phyloP scores from a whole-genome alignment of 2,888 invertebrate species.

The Argyresthia albistria region DNA sequence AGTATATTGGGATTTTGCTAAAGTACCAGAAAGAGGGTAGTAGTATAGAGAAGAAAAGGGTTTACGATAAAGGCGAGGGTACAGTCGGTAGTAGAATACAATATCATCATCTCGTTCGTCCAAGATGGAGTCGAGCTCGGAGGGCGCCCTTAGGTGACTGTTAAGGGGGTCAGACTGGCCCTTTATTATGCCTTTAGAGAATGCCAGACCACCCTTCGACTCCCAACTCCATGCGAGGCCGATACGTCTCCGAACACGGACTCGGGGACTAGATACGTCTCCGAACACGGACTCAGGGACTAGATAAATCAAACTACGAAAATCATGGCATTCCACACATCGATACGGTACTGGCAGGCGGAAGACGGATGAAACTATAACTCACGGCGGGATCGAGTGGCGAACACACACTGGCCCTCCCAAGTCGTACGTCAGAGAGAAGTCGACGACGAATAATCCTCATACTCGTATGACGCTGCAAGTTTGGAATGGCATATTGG shows the following conservation, averaged over 20 bases:
- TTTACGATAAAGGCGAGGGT: too few relatives aligned
- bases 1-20: not conserved
- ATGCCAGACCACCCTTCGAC: not conserved
- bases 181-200: not conserved
- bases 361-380: conserved; percentile 12
- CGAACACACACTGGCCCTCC: conserved; percentile 61
- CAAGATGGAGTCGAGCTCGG: too few relatives aligned
- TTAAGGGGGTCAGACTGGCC: not conserved
- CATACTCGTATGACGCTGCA: conserved; percentile 81
- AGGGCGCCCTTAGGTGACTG: too few relatives aligned
- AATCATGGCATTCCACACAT: conserved; percentile 63
- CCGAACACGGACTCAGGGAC: not conserved
- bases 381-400: conserved; percentile 64
- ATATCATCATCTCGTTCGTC: too few relatives aligned
- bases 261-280: not conserved
- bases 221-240: conserved; percentile 6
- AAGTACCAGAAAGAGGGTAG: not conserved
- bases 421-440: conserved; percentile 75
- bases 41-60: not conserved
- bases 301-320: conserved; percentile 1
- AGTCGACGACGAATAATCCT: conserved; percentile 81
- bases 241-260: not conserved
- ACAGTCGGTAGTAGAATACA: too few relatives aligned
- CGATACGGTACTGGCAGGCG: conserved; percentile 19
- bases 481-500: conserved; percentile 28